These are phyloP conservation scores for Andrena praecox DNA, from an alignment of 2,888 invertebrate species.

Conservation along the genomic window DNA sequence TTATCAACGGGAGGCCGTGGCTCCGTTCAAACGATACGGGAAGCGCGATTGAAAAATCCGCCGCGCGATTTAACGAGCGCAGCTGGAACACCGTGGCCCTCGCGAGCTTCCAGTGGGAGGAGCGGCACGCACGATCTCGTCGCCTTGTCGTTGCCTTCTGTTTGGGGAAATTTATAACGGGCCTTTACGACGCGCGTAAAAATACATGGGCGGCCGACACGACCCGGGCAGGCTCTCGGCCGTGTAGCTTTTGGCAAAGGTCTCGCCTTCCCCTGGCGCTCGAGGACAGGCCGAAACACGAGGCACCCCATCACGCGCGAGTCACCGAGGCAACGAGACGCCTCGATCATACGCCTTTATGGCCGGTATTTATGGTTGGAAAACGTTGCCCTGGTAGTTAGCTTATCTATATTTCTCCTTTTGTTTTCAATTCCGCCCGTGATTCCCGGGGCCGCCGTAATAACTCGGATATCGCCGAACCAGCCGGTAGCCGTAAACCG, in stretches of 20 bases:
- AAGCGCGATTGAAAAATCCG: constrained; percentile 66
- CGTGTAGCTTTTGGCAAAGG: constrained; percentile 21
- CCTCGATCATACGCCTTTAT: constrained; percentile 29
- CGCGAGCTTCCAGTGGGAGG: not conserved
- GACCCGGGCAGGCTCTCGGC: not conserved
- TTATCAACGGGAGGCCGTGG: constrained; percentile 76
- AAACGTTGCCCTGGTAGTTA: constrained; percentile 1
- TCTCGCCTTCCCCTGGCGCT: not conserved
- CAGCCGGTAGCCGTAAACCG: constrained; percentile 66
- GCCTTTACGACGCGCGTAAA: constrained; percentile 40
- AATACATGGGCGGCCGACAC: not conserved
- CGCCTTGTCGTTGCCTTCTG: constrained; percentile 25
- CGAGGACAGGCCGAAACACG: not conserved
- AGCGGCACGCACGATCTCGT: not conserved
- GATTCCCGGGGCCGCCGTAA: constrained; percentile 52
- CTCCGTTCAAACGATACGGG: constrained; percentile 50
- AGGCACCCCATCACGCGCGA: not conserved
- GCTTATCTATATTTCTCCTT: constrained; percentile 49
- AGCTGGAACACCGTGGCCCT: constrained; percentile 18
- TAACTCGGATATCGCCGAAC: constrained; percentile 58
- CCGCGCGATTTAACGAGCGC: constrained; percentile 66
- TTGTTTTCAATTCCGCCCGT: constrained; percentile 60
- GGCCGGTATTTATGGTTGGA: constrained; percentile 25
- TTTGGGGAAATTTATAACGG: constrained; percentile 56
- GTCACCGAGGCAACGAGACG: not conserved